Conservation (phyloP, 2,113 vertebrate species). For the Podarcis raffonei region DNA sequence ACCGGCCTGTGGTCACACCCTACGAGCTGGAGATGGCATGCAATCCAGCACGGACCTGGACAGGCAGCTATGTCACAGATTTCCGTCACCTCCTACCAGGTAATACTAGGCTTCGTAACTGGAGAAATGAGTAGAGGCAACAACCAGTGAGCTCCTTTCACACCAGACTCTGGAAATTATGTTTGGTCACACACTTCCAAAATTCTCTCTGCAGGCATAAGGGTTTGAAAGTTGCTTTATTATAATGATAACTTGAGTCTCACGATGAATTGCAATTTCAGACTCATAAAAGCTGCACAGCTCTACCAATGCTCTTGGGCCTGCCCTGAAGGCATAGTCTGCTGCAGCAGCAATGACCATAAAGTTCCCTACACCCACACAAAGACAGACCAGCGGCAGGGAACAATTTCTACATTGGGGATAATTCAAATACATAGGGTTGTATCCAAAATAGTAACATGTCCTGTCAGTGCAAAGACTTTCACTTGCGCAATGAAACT, state of each 20-base stretch:
- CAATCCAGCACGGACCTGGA: slow-evolving; percentile 90
- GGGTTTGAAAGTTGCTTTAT: neutral
- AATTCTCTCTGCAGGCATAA: neutral
- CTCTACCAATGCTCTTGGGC: neutral
- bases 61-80: slow-evolving; percentile 86
- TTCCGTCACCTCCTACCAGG: slow-evolving; percentile 91
- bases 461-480: no score
- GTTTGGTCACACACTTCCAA: neutral
- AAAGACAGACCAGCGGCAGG: neutral
- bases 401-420: neutral
- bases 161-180: neutral
- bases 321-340: neutral
- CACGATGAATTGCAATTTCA: neutral
- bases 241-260: neutral
- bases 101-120: slow-evolving; percentile 49
- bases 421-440: neutral
- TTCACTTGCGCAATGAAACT: neutral
- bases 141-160: neutral
- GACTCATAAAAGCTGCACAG: neutral
- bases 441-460: no score
- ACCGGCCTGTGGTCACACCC: slow-evolving; percentile 87
- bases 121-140: neutral
- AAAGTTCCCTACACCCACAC: neutral
- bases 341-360: neutral
- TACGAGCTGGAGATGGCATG: slow-evolving; percentile 96